Base-by-base conservation (phyloP, 2,113 vertebrate genomes). In the Salvelinus sp. region DNA sequence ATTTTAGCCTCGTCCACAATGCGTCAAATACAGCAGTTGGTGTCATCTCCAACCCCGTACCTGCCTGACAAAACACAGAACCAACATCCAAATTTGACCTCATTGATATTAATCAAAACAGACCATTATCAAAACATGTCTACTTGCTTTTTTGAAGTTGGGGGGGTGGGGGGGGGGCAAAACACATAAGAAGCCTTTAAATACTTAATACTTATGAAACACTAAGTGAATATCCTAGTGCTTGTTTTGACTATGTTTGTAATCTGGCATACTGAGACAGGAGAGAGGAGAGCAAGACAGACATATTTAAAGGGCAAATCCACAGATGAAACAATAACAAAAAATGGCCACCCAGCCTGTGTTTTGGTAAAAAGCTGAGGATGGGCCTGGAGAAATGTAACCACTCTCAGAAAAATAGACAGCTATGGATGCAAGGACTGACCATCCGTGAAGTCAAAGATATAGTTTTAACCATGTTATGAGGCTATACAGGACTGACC, bases 81-180 rank as follows among this genome's bases (percentile, higher is more conserved):
- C 65, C 60, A 54, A 22, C 68, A 80, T 84, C 47, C 71, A 83
- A 80, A 84, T 84, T 89, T 88, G 69, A 88, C 66, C 10, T 10
- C 54, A n/a, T 48, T 22, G 74, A 83, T 83, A 77, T 67, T 68
- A 65, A 72, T 73, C 50, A 72, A 82, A 80, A 79, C 70, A 87
- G 9, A 63, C 10, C n/a, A 7, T 23, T 23, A 63, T 23, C 60
- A n/a, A 64, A 25, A 64, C 62, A 9, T 75, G 75, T 70, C 25
- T 48, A 78, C 81, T 12, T 75, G n/a, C 76, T 82, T 83, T 9
- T 47, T 9, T 47, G 44, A 12, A 82, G 73, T 65, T 47, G 58
- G 75, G 75, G 79, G 73, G 69, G 69, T 4, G 1, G 73, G 76
- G 72, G 81, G 86, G 79, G 73, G 76, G 68, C 76, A 82, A 71